Evolutionary conservation across 2,888 invertebrate species (phyloP).

Genomic region (Metacarcinus magister): DNA sequence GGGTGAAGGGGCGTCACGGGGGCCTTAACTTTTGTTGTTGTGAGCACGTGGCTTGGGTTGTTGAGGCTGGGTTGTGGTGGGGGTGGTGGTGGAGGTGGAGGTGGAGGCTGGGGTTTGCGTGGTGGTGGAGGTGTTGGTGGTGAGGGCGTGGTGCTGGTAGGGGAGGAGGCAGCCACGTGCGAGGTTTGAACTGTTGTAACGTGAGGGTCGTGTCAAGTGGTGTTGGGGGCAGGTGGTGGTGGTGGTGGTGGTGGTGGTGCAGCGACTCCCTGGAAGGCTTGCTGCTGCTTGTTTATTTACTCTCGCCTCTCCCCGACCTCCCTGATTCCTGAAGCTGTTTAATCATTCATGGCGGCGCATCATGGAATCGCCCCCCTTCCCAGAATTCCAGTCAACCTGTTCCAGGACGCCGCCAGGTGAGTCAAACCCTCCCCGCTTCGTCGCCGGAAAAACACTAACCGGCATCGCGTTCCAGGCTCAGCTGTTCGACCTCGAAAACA

Average conservation of each 20-base stretch:
- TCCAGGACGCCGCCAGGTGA: conserved; percentile 36
- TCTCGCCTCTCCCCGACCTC: conserved; percentile 21
- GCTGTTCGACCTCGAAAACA: conserved; percentile 79
- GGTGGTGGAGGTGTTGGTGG: not conserved
- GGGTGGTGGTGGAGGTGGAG: not conserved
- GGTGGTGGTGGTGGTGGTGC: not conserved
- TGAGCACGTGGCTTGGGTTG: conserved; percentile 58
- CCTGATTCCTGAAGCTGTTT: conserved; percentile 11
- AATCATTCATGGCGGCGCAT: conserved; percentile 35
- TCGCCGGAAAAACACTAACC: conserved; percentile 45
- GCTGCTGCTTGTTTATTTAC: conserved; percentile 18
- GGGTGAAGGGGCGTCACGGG: not conserved
- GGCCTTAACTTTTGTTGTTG: conserved; percentile 11
- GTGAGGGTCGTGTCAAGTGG: not conserved
- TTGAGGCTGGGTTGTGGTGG: not conserved
- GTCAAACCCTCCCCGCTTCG: not conserved
- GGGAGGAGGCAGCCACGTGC: conserved; percentile 7
- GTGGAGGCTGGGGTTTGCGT: not conserved
- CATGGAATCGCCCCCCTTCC: conserved; percentile 36
- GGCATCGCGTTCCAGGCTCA: conserved; percentile 58
- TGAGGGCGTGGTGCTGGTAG: not conserved
- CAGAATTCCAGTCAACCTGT: conserved; percentile 10
- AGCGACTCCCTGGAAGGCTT: not conserved
- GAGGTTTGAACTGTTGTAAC: conserved; percentile 21
- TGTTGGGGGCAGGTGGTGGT: not conserved